Evolutionary conservation across 2,888 invertebrate species (phyloP).

Genomic region (Bugula neritina): DNA sequence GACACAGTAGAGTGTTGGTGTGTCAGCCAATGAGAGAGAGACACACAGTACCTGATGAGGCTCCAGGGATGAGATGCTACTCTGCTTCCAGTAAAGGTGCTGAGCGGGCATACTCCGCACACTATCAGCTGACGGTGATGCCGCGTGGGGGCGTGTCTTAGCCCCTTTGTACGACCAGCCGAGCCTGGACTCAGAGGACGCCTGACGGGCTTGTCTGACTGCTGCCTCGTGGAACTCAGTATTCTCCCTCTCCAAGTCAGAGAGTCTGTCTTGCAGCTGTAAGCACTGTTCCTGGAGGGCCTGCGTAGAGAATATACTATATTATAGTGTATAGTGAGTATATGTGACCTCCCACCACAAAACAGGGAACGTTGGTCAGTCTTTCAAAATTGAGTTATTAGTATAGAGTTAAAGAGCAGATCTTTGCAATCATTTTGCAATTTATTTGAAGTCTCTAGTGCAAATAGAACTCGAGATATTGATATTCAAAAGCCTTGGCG

Average conservation of each 20-base stretch:
- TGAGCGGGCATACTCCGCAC: slow-evolving; percentile 27
- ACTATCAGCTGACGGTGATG: slow-evolving; percentile 27
- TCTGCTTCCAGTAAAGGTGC: slow-evolving; percentile 23
- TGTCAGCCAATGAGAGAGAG: too few relatives aligned
- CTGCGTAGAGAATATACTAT: too few relatives aligned
- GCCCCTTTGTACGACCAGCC: not conserved
- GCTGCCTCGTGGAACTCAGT: slow-evolving; percentile 20
- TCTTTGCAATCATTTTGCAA: too few relatives aligned
- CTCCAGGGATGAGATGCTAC: slow-evolving; percentile 1
- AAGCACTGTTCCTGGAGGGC: slow-evolving; percentile 72
- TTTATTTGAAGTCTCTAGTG: too few relatives aligned
- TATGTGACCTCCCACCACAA: too few relatives aligned
- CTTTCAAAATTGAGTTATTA: too few relatives aligned
- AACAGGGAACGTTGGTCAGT: too few relatives aligned
- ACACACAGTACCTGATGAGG: too few relatives aligned
- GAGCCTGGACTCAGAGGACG: slow-evolving; percentile 21
- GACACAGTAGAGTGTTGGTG: not conserved
- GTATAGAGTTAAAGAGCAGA: too few relatives aligned
- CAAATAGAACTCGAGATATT: too few relatives aligned
- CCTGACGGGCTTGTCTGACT: slow-evolving; percentile 53
- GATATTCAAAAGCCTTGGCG: too few relatives aligned
- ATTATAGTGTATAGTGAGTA: too few relatives aligned
- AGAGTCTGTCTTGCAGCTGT: slow-evolving; percentile 67
- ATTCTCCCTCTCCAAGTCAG: slow-evolving; percentile 74
- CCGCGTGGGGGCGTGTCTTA: slow-evolving; percentile 21